These are phyloP conservation scores for Drymodes brunneopygia DNA, from an alignment of 2,113 vertebrate genomes.

Conservation along the genomic window DNA sequence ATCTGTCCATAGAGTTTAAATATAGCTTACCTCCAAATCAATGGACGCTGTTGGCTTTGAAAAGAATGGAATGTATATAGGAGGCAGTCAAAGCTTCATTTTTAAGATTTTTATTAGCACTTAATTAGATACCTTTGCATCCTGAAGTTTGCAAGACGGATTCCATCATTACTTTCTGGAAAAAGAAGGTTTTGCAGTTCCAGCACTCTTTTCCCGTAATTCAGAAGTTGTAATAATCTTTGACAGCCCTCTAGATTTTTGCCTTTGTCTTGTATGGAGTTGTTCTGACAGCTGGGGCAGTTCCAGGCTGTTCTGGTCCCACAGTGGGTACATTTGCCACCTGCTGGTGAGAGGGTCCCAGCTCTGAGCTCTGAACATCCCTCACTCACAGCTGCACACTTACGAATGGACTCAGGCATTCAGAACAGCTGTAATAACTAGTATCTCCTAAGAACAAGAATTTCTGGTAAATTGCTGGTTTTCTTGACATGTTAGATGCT, in stretches of 20 bases:
- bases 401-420: background rate
- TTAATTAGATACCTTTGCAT: background rate
- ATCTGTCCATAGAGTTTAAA: background rate
- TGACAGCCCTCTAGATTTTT: background rate
- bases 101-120: background rate
- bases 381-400: background rate
- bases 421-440: background rate
- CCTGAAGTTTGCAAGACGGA: background rate
- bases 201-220: background rate
- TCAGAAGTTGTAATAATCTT: background rate
- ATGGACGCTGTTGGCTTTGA: background rate
- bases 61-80: background rate
- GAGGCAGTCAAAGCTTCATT: background rate
- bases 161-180: background rate
- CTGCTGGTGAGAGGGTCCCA: conserved; percentile 43
- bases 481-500: background rate
- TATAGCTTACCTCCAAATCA: background rate
- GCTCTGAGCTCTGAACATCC: background rate
- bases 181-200: background rate
- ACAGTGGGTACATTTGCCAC: conserved; percentile 19
- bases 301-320: conserved; percentile 10
- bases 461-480: background rate
- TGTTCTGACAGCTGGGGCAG: background rate
- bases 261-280: background rate
- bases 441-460: background rate